Base-by-base conservation (phyloP, 2,113 vertebrate species). In the Oenanthe melanoleuca region DNA sequence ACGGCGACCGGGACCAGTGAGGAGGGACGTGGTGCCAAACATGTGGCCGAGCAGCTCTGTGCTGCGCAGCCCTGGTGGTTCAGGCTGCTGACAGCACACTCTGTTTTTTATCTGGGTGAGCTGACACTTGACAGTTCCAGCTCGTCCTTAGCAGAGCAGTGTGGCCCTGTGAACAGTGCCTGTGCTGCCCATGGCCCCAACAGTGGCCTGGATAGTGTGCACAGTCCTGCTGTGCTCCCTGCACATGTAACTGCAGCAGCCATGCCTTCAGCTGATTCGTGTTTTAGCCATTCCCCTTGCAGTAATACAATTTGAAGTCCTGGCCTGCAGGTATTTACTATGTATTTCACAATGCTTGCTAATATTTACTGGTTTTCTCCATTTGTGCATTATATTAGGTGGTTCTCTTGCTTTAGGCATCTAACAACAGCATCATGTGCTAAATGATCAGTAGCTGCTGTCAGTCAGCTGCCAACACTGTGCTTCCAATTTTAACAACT, bases 141-240 rank as follows among this genome's bases (percentile, higher is more conserved):
- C 29, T 80, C 34, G 14, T 55, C 22, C 29, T 20, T 6, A 28
- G 25, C 34, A 56, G 14, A 26, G 34, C 22, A 24, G 60, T 9
- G 24, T 9, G 24, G 8, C 15, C 26, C 12, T 8, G 18, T 9
- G 1, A 12, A 9, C 1, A 0, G 12, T 23, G 38, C 2, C 12
- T 1, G 6, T 19, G 33, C 44, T 55, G 17, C 55, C 64, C 6
- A 12, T 3, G 6, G 25, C 24, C 11, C 16, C n/a, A 3, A 10
- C 10, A 2, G 29, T 12, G 61, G 29, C 28, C 44, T 31, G 2
- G 2, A 59, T 2, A 2, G 17, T 0, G 1, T 3, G 29, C 16
- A 13, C 11, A 6, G 12, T 10, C 7, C 57, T 34, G 44, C 47
- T 37, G 19, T 23, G 14, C 21, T 26, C 0, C 0, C 57, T 9